Evolutionary conservation across 2,888 invertebrate genomes (phyloP).

Genomic region (Sceliomorpha sp.): DNA sequence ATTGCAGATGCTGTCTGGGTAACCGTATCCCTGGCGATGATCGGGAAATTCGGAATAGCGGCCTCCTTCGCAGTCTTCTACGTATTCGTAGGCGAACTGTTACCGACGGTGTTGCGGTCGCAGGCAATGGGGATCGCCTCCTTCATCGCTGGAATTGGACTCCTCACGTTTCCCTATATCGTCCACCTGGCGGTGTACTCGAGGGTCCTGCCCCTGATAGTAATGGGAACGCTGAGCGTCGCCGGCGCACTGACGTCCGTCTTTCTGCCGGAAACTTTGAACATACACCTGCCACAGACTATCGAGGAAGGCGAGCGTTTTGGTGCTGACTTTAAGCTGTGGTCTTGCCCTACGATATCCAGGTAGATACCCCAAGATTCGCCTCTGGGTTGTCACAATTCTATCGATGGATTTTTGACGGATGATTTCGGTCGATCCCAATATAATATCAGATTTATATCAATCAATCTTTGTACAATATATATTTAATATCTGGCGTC

Average conservation of each 20-base stretch:
- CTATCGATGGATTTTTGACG: too few relatives aligned
- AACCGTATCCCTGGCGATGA: slow-evolving; percentile 84
- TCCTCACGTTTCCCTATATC: slow-evolving; percentile 85
- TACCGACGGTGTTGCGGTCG: slow-evolving; percentile 85
- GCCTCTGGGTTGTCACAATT: too few relatives aligned
- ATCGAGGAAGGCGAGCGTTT: slow-evolving; percentile 84
- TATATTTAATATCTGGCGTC: too few relatives aligned
- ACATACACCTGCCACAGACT: slow-evolving; percentile 84
- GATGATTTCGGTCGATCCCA: too few relatives aligned
- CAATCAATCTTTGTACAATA: too few relatives aligned
- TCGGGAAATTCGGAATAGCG: slow-evolving; percentile 86
- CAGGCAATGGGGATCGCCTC: slow-evolving; percentile 86
- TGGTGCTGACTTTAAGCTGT: slow-evolving; percentile 83
- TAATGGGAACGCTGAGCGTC: slow-evolving; percentile 84
- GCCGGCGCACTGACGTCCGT: slow-evolving; percentile 83
- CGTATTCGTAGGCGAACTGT: slow-evolving; percentile 85
- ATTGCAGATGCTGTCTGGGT: slow-evolving; percentile 84
- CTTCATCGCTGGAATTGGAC: slow-evolving; percentile 84
- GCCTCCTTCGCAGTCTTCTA: slow-evolving; percentile 87
- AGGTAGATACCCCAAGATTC: too few relatives aligned
- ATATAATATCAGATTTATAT: too few relatives aligned
- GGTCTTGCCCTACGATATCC: slow-evolving; percentile 81
- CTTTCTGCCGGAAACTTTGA: slow-evolving; percentile 84
- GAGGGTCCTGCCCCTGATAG: slow-evolving; percentile 83
- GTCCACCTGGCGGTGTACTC: slow-evolving; percentile 84